Evolutionary conservation across 2,888 invertebrate genomes (phyloP).

Genomic region (Agrotis exclamationis): DNA sequence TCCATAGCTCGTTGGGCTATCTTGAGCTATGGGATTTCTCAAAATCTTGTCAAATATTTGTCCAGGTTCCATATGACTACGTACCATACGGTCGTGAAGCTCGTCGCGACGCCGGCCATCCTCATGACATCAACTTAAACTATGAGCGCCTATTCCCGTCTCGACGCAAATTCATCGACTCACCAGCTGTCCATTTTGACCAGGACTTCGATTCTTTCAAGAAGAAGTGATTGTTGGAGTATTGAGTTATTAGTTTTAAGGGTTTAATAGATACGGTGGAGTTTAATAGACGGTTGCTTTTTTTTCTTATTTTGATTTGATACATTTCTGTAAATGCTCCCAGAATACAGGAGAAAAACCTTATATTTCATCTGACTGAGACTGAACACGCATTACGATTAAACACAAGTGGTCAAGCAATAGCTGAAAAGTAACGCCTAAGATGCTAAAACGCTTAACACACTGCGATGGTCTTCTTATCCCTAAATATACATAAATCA

Average conservation of each 20-base stretch:
- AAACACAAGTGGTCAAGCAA: too few relatives aligned
- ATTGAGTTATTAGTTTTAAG: conserved; percentile 9
- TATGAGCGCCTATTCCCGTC: conserved; percentile 81
- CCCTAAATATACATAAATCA: too few relatives aligned
- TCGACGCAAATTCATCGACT: conserved; percentile 75
- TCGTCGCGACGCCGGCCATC: conserved; percentile 66
- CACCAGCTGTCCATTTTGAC: conserved; percentile 20
- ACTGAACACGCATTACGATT: too few relatives aligned
- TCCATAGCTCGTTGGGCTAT: too few relatives aligned
- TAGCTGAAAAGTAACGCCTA: too few relatives aligned
- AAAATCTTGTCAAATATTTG: background rate
- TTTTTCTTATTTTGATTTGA: background rate
- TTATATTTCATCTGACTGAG: background rate
- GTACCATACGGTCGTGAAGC: conserved; percentile 78
- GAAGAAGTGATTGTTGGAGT: conserved; percentile 28
- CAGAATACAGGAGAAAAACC: too few relatives aligned
- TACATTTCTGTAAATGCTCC: too few relatives aligned
- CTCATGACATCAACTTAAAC: conserved; percentile 79
- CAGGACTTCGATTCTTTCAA: conserved; percentile 20
- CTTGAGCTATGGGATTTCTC: too few relatives aligned
- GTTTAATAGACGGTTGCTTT: background rate
- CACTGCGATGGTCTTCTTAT: too few relatives aligned
- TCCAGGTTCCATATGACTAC: conserved; percentile 86
- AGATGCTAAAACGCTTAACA: too few relatives aligned
- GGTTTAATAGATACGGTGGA: background rate